Base-by-base conservation (phyloP, 2,113 vertebrate species). In the Epinephelus moara region DNA sequence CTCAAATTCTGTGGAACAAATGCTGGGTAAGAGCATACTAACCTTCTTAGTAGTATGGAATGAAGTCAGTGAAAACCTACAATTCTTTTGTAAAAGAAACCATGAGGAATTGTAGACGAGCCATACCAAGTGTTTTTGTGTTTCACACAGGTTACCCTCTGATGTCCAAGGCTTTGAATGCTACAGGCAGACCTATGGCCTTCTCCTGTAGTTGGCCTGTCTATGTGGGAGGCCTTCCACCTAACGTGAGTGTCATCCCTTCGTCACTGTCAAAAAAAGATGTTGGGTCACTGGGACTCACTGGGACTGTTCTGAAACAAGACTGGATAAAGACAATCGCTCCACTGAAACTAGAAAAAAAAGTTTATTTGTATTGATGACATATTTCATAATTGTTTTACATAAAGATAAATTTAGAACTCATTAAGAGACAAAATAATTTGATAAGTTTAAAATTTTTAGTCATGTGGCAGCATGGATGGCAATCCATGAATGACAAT, bases 201-300 rank as follows among this genome's bases (percentile, higher is more conserved):
- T 98, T 96, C 89, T 98, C 97, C 77, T 98, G 97, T 87, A 98
- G 97, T 59, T 98, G 97, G 97, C 97, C 97, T 27, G 97, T 93
- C 0, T 98, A 98, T 11, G 91, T 93, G 68, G 97, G 97, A 13
- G 97, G 97, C 4, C 96, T 98, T 1, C 97, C 97, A 6, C 97
- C 97, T 0, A 61, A 86, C 89, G 97, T 98, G 85, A 95, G 92
- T 82, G 30, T 72, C 13, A 63, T 50, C 27, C 30, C 18, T 33
- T 40, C 14, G 8, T 27, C 49, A 45, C 27, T 72, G 27, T 61
- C 14, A 73, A 64, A 70, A 17, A 25, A 19, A 61, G 37, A 13
- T 56, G 9, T 56, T 56, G 4, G 18, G 8, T 71, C 21, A 53
- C 4, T 62, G 57, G 30, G 30, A 77, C 6, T 6, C 52, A 1